Evolutionary conservation across 2,888 invertebrate species (phyloP).

Genomic region (Lamellibrachia columna): DNA sequence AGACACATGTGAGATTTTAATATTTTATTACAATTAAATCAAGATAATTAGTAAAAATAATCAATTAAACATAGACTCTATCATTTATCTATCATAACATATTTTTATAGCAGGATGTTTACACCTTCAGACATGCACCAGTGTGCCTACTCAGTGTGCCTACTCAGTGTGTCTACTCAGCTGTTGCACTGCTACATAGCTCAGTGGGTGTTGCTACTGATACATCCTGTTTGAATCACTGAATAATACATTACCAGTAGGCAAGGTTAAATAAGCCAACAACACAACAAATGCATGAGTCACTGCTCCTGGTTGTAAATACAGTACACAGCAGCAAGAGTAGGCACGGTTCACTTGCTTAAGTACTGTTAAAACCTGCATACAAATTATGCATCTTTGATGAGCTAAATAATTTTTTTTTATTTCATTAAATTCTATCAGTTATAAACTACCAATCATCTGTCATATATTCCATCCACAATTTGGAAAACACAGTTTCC

Average conservation of each 20-base stretch:
- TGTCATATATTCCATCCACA: too few relatives aligned
- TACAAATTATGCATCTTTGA: too few relatives aligned
- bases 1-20: neutral
- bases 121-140: neutral
- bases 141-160: neutral
- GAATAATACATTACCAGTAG: slow-evolving; percentile 1
- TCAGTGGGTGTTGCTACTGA: neutral
- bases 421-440: too few relatives aligned
- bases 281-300: neutral
- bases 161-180: neutral
- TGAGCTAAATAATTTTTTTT: too few relatives aligned
- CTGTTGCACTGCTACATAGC: neutral
- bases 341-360: too few relatives aligned
- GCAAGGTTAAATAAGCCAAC: neutral
- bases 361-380: too few relatives aligned
- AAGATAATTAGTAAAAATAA: neutral
- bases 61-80: neutral
- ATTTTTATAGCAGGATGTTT: neutral
- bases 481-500: too few relatives aligned
- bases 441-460: too few relatives aligned
- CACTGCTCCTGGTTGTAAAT: neutral
- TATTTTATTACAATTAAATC: neutral
- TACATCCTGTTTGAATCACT: neutral
- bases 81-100: neutral
- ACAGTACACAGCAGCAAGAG: neutral